These are phyloP conservation scores for Reinhardtius hippoglossoides DNA, from an alignment of 2,113 vertebrate genomes.

Conservation along the genomic window DNA sequence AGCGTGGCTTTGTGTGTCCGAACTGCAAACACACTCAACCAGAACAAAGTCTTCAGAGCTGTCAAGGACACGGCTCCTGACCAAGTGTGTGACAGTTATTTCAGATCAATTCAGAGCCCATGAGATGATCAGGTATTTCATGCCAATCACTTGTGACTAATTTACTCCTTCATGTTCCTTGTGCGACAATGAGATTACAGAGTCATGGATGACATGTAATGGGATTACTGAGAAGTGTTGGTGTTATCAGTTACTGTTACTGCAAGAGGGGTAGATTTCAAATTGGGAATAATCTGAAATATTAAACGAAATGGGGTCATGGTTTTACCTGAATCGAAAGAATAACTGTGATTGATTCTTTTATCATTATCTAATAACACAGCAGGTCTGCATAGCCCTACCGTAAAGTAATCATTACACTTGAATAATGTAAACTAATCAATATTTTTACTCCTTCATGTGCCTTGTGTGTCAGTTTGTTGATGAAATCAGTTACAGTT, in stretches of 20 bases:
- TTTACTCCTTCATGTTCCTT: constrained; percentile 51
- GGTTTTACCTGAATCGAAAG: not conserved
- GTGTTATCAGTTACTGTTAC: constrained; percentile 49
- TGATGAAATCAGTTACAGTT: constrained; percentile 44
- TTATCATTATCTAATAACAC: not conserved
- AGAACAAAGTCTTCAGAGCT: constrained; percentile 6
- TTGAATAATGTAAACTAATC: not conserved
- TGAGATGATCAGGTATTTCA: constrained; percentile 60
- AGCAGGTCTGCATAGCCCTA: not conserved
- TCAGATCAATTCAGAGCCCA: constrained; percentile 27
- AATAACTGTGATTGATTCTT: not conserved
- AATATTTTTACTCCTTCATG: constrained; percentile 29
- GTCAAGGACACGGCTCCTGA: constrained; percentile 20
- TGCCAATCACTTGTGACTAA: constrained; percentile 57
- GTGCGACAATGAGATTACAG: constrained; percentile 59
- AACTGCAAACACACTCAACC: constrained; percentile 5
- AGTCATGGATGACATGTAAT: constrained; percentile 51
- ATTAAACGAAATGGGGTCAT: not conserved
- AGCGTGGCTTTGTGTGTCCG: not conserved
- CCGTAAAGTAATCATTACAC: not conserved
- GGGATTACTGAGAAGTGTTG: constrained; percentile 43
- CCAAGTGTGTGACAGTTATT: constrained; percentile 33
- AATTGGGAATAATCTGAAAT: not conserved
- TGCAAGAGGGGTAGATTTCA: constrained; percentile 9
- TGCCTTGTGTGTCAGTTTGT: constrained; percentile 38